Evolutionary conservation across 2,797 vertebrate species (phyloP).

Genomic region (Gallinago solitaria): DNA sequence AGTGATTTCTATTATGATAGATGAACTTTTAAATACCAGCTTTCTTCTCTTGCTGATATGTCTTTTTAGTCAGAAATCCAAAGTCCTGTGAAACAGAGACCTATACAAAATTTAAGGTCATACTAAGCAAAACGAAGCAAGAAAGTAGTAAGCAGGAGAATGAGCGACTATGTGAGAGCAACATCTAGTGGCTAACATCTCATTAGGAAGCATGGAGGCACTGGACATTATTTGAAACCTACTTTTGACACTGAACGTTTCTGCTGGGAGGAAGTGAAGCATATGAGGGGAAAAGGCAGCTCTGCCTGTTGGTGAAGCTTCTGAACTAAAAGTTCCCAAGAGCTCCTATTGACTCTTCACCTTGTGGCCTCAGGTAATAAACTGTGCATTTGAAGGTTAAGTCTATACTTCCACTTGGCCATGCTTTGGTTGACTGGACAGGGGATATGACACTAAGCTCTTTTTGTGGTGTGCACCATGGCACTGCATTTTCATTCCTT

Average conservation of each 20-base stretch:
- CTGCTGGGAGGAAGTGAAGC: neutral
- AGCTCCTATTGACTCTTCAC: neutral
- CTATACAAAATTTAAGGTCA: neutral
- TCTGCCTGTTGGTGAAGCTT: neutral
- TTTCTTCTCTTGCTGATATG: neutral
- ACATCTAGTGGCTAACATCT: constrained; percentile 56
- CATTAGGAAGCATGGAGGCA: neutral
- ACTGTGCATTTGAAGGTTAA: neutral
- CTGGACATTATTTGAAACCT: neutral
- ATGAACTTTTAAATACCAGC: neutral
- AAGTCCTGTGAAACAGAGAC: neutral
- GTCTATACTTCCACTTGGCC: neutral
- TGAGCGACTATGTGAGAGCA: constrained; percentile 46
- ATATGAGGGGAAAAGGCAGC: neutral
- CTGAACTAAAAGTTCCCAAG: neutral
- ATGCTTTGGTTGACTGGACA: neutral
- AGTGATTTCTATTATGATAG: neutral
- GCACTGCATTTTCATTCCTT: neutral
- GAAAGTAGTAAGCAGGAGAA: neutral
- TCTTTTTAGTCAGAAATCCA: neutral
- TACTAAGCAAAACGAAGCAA: neutral
- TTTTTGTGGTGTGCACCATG: neutral
- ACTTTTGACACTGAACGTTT: neutral
- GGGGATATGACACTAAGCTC: neutral
- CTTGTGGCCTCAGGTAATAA: neutral